These are phyloP conservation scores for Nannobrachium achirus DNA, from an alignment of 2,113 vertebrate genomes.

Conservation along the genomic window DNA sequence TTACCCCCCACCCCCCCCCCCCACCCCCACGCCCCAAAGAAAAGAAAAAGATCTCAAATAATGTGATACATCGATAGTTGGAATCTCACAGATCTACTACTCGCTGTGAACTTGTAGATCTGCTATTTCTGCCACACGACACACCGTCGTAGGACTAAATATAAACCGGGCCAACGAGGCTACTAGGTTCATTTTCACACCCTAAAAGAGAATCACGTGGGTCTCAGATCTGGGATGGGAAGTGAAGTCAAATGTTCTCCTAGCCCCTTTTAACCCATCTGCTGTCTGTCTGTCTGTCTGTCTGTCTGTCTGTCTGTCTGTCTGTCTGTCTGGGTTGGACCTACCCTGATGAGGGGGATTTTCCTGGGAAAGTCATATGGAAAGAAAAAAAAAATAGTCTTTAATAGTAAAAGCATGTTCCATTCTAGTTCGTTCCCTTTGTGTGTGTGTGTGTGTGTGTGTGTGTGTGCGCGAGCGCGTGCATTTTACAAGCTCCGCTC, in stretches of 20 bases:
- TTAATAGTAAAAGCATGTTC: slow-evolving; percentile 80
- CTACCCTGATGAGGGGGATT: slow-evolving; percentile 74
- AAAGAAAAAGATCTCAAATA: no score
- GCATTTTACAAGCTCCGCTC: slow-evolving; percentile 69
- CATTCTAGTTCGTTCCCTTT: slow-evolving; percentile 64
- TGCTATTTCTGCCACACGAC: slow-evolving; percentile 6
- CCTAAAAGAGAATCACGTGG: slow-evolving; percentile 34
- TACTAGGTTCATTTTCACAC: slow-evolving; percentile 18
- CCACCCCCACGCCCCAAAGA: no score
- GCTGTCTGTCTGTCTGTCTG: no score
- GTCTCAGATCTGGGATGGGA: slow-evolving; percentile 12
- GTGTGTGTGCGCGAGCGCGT: slow-evolving; percentile 35
- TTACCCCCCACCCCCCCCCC: no score
- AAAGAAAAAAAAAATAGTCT: slow-evolving; percentile 63
- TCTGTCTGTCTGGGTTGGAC: slow-evolving; percentile 27
- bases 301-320: background rate
- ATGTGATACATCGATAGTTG: no score
- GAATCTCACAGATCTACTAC: no score
- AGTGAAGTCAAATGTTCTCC: slow-evolving; percentile 30
- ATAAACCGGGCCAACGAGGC: no score
- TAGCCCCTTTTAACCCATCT: background rate
- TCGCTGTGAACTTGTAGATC: no score
- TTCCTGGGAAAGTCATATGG: slow-evolving; percentile 79
- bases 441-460: slow-evolving; percentile 13
- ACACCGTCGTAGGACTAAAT: no score